Conservation (phyloP, 2,888 invertebrate species). For the Oegoconia quadripuncta region DNA sequence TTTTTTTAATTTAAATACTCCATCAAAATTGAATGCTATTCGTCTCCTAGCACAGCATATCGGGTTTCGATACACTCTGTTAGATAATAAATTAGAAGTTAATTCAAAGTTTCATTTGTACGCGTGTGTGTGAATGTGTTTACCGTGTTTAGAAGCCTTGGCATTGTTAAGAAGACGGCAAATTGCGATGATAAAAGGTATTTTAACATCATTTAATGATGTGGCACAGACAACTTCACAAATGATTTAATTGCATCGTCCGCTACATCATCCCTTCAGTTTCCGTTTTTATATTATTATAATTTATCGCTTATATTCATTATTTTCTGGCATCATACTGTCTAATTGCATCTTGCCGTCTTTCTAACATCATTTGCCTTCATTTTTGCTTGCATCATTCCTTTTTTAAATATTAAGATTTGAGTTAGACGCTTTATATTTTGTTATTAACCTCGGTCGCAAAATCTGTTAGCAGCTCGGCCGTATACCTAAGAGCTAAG, state of each 20-base stretch:
- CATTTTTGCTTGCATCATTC: constrained; percentile 39
- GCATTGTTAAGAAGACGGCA: constrained; percentile 68
- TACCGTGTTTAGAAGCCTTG: constrained; percentile 26
- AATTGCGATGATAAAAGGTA: constrained; percentile 59
- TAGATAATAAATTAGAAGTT: too few relatives aligned
- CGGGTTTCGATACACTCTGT: too few relatives aligned
- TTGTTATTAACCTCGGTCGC: constrained; percentile 10
- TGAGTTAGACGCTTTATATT: constrained; percentile 21
- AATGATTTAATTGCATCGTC: constrained; percentile 40
- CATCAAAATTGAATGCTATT: too few relatives aligned
- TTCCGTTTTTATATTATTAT: constrained; percentile 54
- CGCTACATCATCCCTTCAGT: constrained; percentile 62
- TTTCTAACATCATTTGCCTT: constrained; percentile 67
- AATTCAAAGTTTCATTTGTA: background rate
- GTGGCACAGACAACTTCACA: constrained; percentile 74
- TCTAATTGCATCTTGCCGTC: constrained; percentile 78
- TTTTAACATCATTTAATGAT: constrained; percentile 44
- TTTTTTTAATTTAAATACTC: too few relatives aligned
- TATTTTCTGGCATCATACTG: constrained; percentile 64
- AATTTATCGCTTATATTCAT: constrained; percentile 62
- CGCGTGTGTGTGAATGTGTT: background rate
- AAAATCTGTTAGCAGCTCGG: too few relatives aligned
- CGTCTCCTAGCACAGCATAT: too few relatives aligned
- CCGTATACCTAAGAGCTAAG: too few relatives aligned
- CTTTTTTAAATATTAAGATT: constrained; percentile 16